Evolutionary conservation across 1,140 invertebrate genomes (phyloP).

Genomic region (Brachionus plicatilis): DNA sequence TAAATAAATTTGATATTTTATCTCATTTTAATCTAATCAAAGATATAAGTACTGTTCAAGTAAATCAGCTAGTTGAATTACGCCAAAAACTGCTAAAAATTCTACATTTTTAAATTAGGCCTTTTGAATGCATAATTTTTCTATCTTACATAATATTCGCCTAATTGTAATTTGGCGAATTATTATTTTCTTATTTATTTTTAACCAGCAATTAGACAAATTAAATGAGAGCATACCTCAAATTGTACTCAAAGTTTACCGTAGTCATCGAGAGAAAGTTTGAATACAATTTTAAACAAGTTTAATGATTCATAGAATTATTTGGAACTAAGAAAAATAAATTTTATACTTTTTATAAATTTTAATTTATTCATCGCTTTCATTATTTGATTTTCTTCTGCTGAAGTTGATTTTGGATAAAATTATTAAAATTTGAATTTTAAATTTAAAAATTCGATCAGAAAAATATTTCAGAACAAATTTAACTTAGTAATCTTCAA

Average conservation of each 20-base stretch:
- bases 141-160: background rate
- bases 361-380: background rate
- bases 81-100: background rate
- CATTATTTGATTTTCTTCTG: background rate
- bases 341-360: background rate
- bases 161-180: background rate
- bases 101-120: background rate
- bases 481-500: background rate
- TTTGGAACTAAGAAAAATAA: background rate
- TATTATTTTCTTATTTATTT: background rate
- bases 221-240: background rate
- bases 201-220: background rate
- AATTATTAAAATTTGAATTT: background rate
- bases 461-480: background rate
- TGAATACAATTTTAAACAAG: background rate
- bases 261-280: background rate
- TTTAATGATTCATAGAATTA: background rate
- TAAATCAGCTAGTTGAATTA: background rate
- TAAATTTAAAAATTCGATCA: background rate
- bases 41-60: background rate
- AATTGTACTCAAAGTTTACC: background rate
- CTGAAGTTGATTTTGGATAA: background rate
- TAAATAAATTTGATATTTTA: background rate
- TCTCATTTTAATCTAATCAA: background rate
- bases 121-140: background rate